These are phyloP conservation scores for Pogonognathellus flavescens DNA, from an alignment of 1,140 invertebrate species.

Conservation along the genomic window DNA sequence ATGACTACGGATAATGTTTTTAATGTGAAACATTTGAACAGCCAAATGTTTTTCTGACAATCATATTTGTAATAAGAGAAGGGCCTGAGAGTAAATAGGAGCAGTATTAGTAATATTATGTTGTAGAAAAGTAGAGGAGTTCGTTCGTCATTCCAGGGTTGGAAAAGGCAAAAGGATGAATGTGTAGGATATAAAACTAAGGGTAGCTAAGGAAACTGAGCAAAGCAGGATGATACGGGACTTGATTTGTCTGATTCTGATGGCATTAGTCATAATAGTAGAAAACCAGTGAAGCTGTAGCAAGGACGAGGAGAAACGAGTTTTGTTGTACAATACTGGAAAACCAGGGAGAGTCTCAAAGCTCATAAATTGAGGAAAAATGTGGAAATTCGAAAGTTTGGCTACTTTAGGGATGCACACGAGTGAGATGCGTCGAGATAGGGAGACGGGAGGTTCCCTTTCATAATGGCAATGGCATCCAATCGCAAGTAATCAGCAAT, in stretches of 20 bases:
- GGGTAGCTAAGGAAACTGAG: slow-evolving; percentile 41
- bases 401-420: slow-evolving; percentile 53
- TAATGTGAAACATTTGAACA: slow-evolving; percentile 38
- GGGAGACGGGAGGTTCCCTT: slow-evolving; percentile 36
- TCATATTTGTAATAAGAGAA: slow-evolving; percentile 46
- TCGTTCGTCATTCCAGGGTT: background rate
- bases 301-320: slow-evolving; percentile 18
- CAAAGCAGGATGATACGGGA: slow-evolving; percentile 38
- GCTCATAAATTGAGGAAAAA: slow-evolving; percentile 59
- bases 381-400: slow-evolving; percentile 62
- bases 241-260: slow-evolving; percentile 46
- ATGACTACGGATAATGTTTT: slow-evolving; percentile 11
- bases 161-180: background rate
- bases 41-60: slow-evolving; percentile 47
- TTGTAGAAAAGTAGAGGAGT: too few relatives aligned
- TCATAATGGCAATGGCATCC: slow-evolving; percentile 56
- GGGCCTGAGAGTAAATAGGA: background rate
- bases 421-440: slow-evolving; percentile 24
- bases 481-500: slow-evolving; percentile 61
- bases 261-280: slow-evolving; percentile 32
- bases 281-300: background rate
- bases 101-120: too few relatives aligned
- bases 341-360: slow-evolving; percentile 24
- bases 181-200: background rate
- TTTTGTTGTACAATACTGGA: background rate